These are phyloP conservation scores for Hydriomena furcata DNA, from an alignment of 2,888 invertebrate species.

Conservation along the genomic window DNA sequence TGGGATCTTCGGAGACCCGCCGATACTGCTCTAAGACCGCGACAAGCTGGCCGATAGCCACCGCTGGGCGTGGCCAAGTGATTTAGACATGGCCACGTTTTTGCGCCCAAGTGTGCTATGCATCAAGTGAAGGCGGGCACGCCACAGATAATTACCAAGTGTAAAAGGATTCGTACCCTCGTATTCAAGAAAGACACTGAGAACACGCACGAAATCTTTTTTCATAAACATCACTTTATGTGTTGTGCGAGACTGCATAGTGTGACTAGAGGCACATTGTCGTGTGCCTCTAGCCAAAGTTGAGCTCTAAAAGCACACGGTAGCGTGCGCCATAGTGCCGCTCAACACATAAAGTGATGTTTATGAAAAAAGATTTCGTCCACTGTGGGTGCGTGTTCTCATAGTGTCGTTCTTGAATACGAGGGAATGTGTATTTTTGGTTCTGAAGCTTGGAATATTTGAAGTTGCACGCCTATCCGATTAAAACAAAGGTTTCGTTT, in stretches of 20 bases:
- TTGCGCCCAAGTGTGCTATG: constrained; percentile 21
- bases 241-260: too few species aligned
- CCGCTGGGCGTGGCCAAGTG: constrained; percentile 30
- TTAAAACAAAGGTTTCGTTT: not conserved
- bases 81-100: constrained; percentile 23
- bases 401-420: too few species aligned
- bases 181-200: too few species aligned
- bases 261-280: too few species aligned
- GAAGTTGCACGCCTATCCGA: not conserved
- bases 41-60: constrained; percentile 19
- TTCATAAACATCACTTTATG: too few species aligned
- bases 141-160: not conserved
- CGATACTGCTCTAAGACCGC: constrained; percentile 6
- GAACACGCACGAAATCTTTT: too few species aligned
- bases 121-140: constrained; percentile 13
- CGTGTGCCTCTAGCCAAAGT: too few species aligned
- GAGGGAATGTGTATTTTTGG: not conserved
- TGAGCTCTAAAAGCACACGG: too few species aligned
- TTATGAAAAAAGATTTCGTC: too few species aligned
- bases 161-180: not conserved
- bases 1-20: not conserved
- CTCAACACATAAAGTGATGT: too few species aligned
- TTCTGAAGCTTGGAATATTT: not conserved
- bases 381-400: too few species aligned
- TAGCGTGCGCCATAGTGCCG: too few species aligned